phyloP scores from a whole-genome alignment of 1,140 invertebrate species.

The Drosophila pseudoobscura region DNA sequence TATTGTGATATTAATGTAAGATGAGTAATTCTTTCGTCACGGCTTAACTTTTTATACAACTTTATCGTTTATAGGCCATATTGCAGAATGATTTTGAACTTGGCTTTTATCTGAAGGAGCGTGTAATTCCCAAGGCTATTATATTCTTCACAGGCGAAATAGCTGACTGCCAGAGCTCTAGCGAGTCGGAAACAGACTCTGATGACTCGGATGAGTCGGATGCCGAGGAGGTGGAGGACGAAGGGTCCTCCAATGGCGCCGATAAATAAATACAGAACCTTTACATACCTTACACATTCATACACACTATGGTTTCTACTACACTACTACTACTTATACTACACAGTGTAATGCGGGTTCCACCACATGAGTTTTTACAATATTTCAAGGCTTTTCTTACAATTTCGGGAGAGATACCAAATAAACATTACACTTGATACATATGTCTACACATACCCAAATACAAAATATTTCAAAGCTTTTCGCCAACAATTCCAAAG shows the following conservation, averaged over 20 bases:
- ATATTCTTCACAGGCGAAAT: slow-evolving; percentile 93
- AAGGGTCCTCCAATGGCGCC: slow-evolving; percentile 44
- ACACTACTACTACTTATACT: too few species aligned
- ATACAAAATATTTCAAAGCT: slow-evolving; percentile 15
- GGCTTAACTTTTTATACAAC: not conserved
- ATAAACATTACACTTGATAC: slow-evolving; percentile 6
- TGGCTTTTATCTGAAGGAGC: slow-evolving; percentile 94
- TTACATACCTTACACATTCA: too few species aligned
- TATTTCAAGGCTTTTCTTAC: slow-evolving; percentile 14
- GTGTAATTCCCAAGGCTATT: slow-evolving; percentile 93
- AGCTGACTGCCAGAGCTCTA: slow-evolving; percentile 84
- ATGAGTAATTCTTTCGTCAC: not conserved
- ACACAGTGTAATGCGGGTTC: too few species aligned
- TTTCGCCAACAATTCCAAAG: slow-evolving; percentile 11
- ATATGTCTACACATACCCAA: too few species aligned
- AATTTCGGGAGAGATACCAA: slow-evolving; percentile 30
- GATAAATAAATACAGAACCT: slow-evolving; percentile 28
- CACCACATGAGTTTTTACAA: too few species aligned
- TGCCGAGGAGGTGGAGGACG: slow-evolving; percentile 53
- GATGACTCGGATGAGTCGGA: slow-evolving; percentile 87
- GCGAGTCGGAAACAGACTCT: slow-evolving; percentile 85
- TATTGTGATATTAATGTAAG: slow-evolving; percentile 76
- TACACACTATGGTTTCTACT: too few species aligned
- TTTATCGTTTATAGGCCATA: slow-evolving; percentile 48
- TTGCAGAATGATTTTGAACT: slow-evolving; percentile 93